phyloP scores from a whole-genome alignment of 35 echinoderm and acorn worm genomes.

The Holothuria glaberrima region DNA sequence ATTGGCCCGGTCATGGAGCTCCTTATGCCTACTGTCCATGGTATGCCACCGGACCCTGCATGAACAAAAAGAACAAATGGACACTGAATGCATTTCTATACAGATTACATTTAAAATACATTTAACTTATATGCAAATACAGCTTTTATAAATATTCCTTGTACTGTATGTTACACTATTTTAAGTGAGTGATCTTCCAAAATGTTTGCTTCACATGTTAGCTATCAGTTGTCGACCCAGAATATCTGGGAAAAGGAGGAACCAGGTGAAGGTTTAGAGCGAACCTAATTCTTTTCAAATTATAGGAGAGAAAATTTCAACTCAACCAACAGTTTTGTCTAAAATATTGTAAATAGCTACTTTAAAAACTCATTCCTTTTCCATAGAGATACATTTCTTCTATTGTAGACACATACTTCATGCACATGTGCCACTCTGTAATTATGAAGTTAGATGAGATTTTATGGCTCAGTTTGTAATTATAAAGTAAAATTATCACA shows the following conservation, averaged over 20 bases:
- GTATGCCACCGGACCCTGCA: slow-evolving; percentile 84
- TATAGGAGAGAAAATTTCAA: too few species aligned
- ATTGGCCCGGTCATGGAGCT: slow-evolving; percentile 96
- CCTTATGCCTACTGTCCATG: slow-evolving; percentile 98
- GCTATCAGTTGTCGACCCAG: neutral
- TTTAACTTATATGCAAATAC: neutral
- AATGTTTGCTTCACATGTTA: neutral
- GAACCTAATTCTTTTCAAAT: too few species aligned
- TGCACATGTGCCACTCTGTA: too few species aligned
- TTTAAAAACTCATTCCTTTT: too few species aligned
- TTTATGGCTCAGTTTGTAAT: too few species aligned
- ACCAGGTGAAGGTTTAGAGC: neutral
- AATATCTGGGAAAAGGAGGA: neutral
- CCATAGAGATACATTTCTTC: too few species aligned
- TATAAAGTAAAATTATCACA: too few species aligned
- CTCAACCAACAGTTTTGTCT: too few species aligned
- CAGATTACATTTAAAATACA: neutral
- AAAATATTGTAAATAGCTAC: too few species aligned
- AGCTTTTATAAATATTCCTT: neutral
- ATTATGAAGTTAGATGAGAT: too few species aligned
- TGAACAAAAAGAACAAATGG: neutral
- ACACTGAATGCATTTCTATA: neutral
- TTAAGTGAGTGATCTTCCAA: neutral
- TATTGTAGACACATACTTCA: too few species aligned
- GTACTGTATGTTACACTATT: neutral